Conservation (phyloP, 2,113 vertebrate species). For the Clarias gariepinus region DNA sequence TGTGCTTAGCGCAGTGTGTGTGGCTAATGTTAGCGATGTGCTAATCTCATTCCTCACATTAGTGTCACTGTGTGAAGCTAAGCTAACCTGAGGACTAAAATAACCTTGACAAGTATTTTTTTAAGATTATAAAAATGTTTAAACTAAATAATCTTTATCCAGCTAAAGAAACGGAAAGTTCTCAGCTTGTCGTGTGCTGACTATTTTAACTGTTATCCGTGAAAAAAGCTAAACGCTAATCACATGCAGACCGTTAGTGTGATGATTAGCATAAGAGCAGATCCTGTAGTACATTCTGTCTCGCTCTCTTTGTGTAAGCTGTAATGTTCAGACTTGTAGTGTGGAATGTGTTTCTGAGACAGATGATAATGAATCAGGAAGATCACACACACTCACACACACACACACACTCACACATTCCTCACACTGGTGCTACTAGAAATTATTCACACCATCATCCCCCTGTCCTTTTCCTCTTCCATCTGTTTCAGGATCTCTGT, state of each 20-base stretch:
- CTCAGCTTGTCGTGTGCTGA: not conserved
- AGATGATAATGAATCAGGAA: slow-evolving; percentile 6
- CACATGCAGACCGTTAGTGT: not conserved
- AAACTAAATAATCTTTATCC: not conserved
- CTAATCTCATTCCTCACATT: not conserved
- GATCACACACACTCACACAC: not conserved
- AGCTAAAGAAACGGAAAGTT: not conserved
- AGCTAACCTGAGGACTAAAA: not conserved
- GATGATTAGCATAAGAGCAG: too few species aligned
- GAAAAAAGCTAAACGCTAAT: not conserved
- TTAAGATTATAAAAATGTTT: not conserved
- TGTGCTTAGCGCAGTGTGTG: not conserved
- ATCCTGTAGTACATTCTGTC: not conserved
- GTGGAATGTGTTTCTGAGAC: not conserved
- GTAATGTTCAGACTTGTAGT: not conserved
- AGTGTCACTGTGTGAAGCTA: not conserved
- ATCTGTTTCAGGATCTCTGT: not conserved
- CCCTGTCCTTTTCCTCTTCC: not conserved
- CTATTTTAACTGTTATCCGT: not conserved
- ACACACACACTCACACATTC: not conserved
- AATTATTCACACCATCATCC: not conserved
- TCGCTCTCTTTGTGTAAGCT: not conserved
- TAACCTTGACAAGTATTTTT: not conserved
- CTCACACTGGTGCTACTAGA: not conserved
- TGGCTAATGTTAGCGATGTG: not conserved